Base-by-base conservation (phyloP, 2,888 invertebrate genomes). In the Caenorhabditis afra region DNA sequence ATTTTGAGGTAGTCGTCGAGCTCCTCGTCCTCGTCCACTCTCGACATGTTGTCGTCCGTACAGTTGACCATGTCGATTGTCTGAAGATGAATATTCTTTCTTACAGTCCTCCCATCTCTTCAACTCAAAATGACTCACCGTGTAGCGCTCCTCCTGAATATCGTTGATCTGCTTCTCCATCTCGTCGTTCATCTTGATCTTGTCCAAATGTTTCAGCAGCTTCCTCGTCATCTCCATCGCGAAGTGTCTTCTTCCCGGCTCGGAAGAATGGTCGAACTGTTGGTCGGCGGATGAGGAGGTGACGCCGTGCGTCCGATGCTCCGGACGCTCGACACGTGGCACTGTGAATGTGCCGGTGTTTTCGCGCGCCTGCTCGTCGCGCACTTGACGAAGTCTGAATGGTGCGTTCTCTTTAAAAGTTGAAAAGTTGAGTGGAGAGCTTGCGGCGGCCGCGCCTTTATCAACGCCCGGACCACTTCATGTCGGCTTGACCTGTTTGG, bases 91-190 rank as follows among this genome's bases (percentile, higher is more conserved):
- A 11, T 10, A 2, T 16, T 29, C 10, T 18, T 58, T 39, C 22
- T 20, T 14, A 14, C 18, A 37, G 3, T n/a, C 4, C 18, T 39
- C 20, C n/a, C 35, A 12, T 20, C 22, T 50, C 35, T 16, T 35
- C 35, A n/a, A 16, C 10, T 12, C n/a, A 18, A 18, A 29, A 3
- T 29, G 29, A 61, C 80, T 52, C 22, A 81, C 81, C 74, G 80
- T 80, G 61, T 81, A 82, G 53, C 76, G 73, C 39, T 82, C 61
- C 58, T 84, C 79, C 41, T 80, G 81, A 49, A 86, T 80, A 66
- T 87, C 85, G 35, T 84, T 78, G 37, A 87, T 74, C 50, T 85
- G 80, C 44, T 80, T 77, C 58, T 87, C 86, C 62, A 85, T 83
- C 16, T 79, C 81, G 37, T 87, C 88, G 23, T 83, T 81, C 57